Percentiles rank a stretch among this genome's conserved stretches.
Evolutionary conservation across 2,797 vertebrate species (phyloP).

Genomic region (Sphenopsis melanotis): DNA sequence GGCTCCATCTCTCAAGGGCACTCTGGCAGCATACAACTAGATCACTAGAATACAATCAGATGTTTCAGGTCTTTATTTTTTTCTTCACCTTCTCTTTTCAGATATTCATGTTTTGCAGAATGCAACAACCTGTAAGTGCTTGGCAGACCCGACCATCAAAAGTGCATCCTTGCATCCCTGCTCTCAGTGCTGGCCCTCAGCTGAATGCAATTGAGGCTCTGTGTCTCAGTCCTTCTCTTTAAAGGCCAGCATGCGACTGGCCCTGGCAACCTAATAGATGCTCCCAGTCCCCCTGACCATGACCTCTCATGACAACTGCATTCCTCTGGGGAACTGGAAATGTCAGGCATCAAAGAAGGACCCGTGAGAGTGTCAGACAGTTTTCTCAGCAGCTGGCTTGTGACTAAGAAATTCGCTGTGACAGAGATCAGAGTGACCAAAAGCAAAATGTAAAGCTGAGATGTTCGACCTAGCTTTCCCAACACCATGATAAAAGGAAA

Average conservation of each 20-base stretch:
- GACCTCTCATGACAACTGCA: neutral
- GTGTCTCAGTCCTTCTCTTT: neutral
- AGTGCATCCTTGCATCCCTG: neutral
- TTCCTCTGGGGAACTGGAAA: neutral
- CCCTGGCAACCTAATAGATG: neutral
- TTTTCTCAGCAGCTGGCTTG: neutral
- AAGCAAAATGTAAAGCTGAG: neutral
- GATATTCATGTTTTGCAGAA: neutral
- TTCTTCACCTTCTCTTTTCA: neutral
- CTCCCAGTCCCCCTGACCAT: neutral
- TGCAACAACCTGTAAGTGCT: neutral
- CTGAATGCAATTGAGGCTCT: neutral
- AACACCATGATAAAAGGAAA: neutral
- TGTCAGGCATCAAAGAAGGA: constrained; percentile 16
- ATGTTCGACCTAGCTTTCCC: neutral
- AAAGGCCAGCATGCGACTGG: neutral
- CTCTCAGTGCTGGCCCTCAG: neutral
- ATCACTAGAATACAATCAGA: neutral
- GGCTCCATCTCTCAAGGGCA: neutral
- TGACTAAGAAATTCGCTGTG: neutral
- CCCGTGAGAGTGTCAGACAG: neutral
- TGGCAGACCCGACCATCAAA: neutral
- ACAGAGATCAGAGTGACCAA: neutral
- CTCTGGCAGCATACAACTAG: neutral
- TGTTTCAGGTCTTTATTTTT: neutral